phyloP scores from a whole-genome alignment of 2,113 vertebrate genomes.

The Grammomys dolichurus region DNA sequence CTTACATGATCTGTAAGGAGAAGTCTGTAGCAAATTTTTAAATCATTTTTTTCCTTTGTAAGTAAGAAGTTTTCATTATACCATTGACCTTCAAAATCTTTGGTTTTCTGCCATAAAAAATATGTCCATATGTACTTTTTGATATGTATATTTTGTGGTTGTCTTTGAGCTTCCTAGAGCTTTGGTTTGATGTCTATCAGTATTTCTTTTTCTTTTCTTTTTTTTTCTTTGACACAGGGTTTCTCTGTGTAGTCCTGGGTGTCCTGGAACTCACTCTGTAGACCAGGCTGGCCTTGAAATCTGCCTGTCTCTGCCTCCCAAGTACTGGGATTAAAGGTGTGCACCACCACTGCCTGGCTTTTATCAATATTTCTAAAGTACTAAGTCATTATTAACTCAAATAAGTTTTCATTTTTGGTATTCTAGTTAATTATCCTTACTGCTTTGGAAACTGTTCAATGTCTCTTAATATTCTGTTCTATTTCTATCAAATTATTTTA shows the following conservation, averaged over 20 bases:
- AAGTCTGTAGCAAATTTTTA: not conserved
- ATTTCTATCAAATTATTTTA: not conserved
- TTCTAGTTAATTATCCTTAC: not conserved
- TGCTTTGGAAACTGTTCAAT: not conserved
- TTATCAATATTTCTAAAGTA: not conserved
- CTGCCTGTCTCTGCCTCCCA: no score
- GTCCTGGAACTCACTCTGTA: no score
- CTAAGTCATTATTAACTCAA: not conserved
- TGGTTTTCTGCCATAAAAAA: not conserved
- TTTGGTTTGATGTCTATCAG: not conserved
- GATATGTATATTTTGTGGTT: not conserved
- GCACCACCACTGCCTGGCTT: no score
- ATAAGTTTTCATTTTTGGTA: not conserved
- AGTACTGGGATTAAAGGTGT: no score
- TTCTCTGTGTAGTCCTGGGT: no score
- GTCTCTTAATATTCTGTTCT: not conserved
- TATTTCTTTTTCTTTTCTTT: not conserved
- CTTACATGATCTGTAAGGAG: not conserved
- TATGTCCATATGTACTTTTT: not conserved
- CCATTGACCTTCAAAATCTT: not conserved
- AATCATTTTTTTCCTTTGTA: not conserved
- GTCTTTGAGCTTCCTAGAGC: not conserved
- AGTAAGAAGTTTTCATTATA: not conserved
- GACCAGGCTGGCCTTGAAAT: no score
- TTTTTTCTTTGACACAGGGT: no score